A percentile compares a stretch with the other conserved stretches of the same genome.
Evolutionary conservation across 1,140 invertebrate species (phyloP).

Genomic region (Carposina sasakii): DNA sequence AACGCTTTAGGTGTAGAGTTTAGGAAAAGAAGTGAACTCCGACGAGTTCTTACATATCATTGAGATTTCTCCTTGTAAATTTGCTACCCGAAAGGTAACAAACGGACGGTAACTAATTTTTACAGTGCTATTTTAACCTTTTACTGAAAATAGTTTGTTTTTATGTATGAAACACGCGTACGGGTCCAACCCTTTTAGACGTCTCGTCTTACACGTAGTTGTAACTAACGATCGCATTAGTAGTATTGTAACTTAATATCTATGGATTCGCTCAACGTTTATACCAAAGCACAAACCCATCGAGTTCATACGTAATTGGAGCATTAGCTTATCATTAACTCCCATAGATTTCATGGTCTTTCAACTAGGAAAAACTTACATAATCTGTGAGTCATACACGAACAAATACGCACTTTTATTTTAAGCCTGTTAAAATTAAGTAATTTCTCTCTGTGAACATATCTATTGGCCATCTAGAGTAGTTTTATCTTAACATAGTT

Average conservation of each 20-base stretch:
- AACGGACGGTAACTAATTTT: constrained; percentile 51
- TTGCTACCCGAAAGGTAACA: too few species aligned
- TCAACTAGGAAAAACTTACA: constrained; percentile 63
- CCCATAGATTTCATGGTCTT: constrained; percentile 68
- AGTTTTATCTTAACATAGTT: constrained; percentile 34
- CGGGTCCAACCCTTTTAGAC: constrained; percentile 70
- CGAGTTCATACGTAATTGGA: constrained; percentile 61
- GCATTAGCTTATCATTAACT: constrained; percentile 53
- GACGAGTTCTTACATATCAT: constrained; percentile 70
- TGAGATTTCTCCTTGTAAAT: constrained; percentile 69
- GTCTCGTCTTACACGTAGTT: constrained; percentile 62
- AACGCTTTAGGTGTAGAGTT: constrained; percentile 64
- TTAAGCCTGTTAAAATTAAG: constrained; percentile 8
- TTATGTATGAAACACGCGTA: constrained; percentile 61
- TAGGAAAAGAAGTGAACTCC: constrained; percentile 60
- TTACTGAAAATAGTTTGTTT: constrained; percentile 39
- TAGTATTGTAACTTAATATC: constrained; percentile 49
- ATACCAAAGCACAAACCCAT: constrained; percentile 73
- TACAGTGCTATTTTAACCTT: constrained; percentile 52
- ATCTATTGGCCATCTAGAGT: constrained; percentile 41
- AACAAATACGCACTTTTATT: constrained; percentile 20
- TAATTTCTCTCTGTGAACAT: neutral
- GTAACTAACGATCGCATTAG: constrained; percentile 66
- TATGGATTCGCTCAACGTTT: constrained; percentile 69
- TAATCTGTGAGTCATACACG: constrained; percentile 51